Evolutionary conservation across 1,140 invertebrate species (phyloP).

Genomic region (Wasmannia auropunctata): DNA sequence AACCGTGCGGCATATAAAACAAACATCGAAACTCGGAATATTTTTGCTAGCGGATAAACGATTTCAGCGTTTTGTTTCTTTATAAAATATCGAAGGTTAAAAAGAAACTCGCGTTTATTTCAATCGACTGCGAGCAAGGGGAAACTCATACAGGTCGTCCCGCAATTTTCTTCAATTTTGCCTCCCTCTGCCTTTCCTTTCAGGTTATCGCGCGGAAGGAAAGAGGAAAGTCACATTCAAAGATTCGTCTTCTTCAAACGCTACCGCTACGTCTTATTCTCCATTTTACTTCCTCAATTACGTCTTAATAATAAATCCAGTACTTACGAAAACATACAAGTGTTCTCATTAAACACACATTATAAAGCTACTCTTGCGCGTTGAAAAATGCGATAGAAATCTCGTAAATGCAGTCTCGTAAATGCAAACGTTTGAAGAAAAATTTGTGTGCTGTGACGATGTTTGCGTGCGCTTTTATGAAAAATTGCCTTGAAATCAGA

Average conservation of each 20-base stretch:
- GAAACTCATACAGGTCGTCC: background rate
- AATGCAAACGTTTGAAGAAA: no score
- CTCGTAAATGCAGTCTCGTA: no score
- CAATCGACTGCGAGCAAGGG: background rate
- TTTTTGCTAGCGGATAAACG: background rate
- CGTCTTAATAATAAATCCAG: background rate
- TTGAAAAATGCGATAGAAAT: no score
- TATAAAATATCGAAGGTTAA: background rate
- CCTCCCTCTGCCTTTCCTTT: background rate
- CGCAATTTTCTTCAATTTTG: background rate
- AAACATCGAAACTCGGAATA: constrained; percentile 20
- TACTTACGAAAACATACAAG: background rate
- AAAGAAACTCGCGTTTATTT: background rate
- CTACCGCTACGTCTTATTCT: background rate
- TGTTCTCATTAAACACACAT: background rate
- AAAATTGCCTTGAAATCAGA: background rate
- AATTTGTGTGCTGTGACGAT: background rate
- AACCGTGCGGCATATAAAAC: background rate
- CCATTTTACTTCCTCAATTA: background rate
- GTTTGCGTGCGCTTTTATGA: background rate
- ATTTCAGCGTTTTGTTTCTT: background rate
- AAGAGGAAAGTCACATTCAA: constrained; percentile 1
- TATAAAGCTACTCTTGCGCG: background rate
- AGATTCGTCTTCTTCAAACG: background rate
- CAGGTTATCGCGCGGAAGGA: background rate